Evolutionary conservation across 2,888 invertebrate genomes (phyloP), one percentile per base, ranked within the genome.

Genomic region (Chymomyza procnemis): DNA sequence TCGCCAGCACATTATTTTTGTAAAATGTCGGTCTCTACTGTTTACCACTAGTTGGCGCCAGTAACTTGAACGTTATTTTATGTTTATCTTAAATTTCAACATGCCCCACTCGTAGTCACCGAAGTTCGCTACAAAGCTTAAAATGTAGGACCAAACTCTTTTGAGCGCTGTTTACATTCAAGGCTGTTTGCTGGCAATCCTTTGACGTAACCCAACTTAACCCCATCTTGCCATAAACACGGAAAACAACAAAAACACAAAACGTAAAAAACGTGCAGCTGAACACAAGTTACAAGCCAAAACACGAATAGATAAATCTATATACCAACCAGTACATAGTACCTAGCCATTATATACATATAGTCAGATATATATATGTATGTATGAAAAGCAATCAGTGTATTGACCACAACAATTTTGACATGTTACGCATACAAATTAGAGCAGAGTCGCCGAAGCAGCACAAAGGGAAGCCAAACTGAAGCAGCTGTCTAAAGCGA

Each of bases 341-440:
- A 9, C 34, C 9, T 41, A 26, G 0, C 4, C 26, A 26, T 26
- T 26, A 55, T 26, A 18, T 16, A 30, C 14, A 14, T 16, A 26
- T 16, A 21, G 8, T n/a, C n/a, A 57, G 18, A 26, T 16, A 41
- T 2, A 54, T 30, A 65, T 74, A 73, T 76, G 79, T 74, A 73
- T 76, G 79, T 88, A 88, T 81, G 82, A 84, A 85, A 88, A 86
- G 85, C 84, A 84, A 84, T 88, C 84, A 86, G 87, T 79, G 84
- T 88, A 84, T 84, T 84, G 84, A 88, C 84, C 84, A 84, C 88
- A 88, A 84, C 80, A 85, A 86, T 84, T 88, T 88, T 84, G 87
- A 88, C 84, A 84, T 88, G 84, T 75, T 84, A 85, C 87, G 84
- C 84, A 84, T 84, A 88, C 87, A 84, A 84, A 84, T 84, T 88